Evolutionary conservation across 2,113 vertebrate species (phyloP).

Genomic region (Microtus richardsoni): DNA sequence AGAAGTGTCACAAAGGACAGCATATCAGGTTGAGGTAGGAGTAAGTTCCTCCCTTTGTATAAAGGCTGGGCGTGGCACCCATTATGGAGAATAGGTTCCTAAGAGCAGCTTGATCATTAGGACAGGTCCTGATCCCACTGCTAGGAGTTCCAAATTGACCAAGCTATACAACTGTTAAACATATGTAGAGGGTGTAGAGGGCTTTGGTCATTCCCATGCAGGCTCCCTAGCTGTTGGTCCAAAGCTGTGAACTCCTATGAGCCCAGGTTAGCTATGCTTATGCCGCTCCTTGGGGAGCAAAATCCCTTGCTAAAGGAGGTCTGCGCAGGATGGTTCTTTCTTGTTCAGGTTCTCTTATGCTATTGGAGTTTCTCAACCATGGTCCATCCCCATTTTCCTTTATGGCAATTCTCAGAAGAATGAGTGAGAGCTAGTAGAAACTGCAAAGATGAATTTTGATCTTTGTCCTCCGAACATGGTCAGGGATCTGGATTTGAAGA

Average conservation of each 20-base stretch:
- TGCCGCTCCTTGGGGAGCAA: conserved; percentile 96
- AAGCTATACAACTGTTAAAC: neutral
- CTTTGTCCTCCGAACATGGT: conserved; percentile 98
- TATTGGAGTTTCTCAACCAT: conserved; percentile 96
- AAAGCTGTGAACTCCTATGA: neutral
- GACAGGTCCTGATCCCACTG: neutral
- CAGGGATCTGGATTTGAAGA: conserved; percentile 99
- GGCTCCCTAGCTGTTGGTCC: neutral
- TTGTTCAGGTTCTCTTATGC: conserved; percentile 94
- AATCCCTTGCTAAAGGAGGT: conserved; percentile 95
- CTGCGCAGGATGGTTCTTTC: conserved; percentile 94
- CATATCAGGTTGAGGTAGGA: neutral
- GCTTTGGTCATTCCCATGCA: neutral
- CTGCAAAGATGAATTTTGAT: conserved; percentile 98
- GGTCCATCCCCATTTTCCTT: conserved; percentile 98
- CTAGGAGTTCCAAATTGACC: neutral
- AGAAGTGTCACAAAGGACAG: neutral
- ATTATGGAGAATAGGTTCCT: neutral
- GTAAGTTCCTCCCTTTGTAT: neutral
- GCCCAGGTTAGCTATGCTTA: conserved; percentile 79
- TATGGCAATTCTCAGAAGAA: conserved; percentile 96
- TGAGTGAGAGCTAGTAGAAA: conserved; percentile 94
- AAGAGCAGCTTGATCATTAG: neutral
- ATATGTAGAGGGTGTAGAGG: neutral
- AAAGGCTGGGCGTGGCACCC: neutral